Percentiles rank a stretch among this genome's conserved stretches.
Conservation (phyloP, 1,140 invertebrate genomes). For the Radopholus similis region DNA sequence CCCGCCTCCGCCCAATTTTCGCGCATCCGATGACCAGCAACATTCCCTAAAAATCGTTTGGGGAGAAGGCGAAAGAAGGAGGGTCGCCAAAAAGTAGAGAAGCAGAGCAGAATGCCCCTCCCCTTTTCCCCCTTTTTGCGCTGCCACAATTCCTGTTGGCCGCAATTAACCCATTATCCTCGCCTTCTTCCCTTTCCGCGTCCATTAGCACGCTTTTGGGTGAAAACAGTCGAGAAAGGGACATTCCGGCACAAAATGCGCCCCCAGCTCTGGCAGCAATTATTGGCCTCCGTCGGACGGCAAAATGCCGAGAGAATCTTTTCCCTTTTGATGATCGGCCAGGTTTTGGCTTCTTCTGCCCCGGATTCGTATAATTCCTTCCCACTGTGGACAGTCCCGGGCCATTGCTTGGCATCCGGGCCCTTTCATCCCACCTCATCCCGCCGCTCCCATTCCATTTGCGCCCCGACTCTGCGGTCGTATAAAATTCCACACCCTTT, state of each 20-base stretch:
- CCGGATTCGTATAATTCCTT: background rate
- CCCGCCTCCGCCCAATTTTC: too few species aligned
- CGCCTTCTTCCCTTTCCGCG: background rate
- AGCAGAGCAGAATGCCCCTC: too few species aligned
- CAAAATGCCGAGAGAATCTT: background rate
- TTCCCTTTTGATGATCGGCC: background rate
- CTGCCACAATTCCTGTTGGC: background rate
- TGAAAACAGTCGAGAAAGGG: too few species aligned
- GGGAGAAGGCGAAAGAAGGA: too few species aligned
- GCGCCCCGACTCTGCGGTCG: background rate
- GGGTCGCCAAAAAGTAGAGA: too few species aligned
- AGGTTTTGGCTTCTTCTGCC: background rate
- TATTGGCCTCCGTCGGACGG: too few species aligned
- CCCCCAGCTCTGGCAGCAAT: too few species aligned
- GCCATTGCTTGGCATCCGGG: too few species aligned
- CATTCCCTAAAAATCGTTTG: too few species aligned
- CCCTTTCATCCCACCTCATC: too few species aligned
- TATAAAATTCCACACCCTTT: conserved; percentile 1
- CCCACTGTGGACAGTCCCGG: background rate
- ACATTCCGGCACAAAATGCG: too few species aligned
- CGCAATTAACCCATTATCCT: background rate
- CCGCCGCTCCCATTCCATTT: background rate
- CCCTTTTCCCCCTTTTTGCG: background rate
- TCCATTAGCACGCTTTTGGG: background rate
- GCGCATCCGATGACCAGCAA: too few species aligned